These are phyloP conservation scores for Tolmerus cingulatus DNA, from an alignment of 2,888 invertebrate genomes.

Conservation along the genomic window DNA sequence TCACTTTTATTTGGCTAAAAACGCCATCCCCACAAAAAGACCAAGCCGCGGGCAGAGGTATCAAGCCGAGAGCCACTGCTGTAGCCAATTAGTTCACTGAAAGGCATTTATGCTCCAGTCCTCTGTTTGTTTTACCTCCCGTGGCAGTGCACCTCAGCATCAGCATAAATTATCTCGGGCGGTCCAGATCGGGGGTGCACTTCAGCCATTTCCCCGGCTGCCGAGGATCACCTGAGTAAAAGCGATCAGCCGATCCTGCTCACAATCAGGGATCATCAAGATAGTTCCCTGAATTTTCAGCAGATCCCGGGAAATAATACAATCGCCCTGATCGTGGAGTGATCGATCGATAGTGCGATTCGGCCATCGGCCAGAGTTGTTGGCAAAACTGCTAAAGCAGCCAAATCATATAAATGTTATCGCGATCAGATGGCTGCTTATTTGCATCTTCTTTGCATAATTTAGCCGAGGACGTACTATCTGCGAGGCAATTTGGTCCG, in stretches of 20 bases:
- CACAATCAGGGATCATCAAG: not conserved
- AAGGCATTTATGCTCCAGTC: not conserved
- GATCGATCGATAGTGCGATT: slow-evolving; percentile 5
- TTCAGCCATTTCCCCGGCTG: slow-evolving; percentile 9
- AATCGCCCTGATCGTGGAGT: slow-evolving; percentile 14
- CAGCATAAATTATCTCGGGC: slow-evolving; percentile 47
- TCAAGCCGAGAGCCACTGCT: slow-evolving; percentile 33
- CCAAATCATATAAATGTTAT: slow-evolving; percentile 49
- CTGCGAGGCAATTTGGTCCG: not conserved
- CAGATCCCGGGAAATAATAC: not conserved
- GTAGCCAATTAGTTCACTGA: slow-evolving; percentile 44
- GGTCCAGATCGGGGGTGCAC: slow-evolving; percentile 43
- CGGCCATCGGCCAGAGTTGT: slow-evolving; percentile 1
- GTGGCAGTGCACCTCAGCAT: slow-evolving; percentile 42
- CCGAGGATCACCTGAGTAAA: not conserved
- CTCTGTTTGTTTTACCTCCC: slow-evolving; percentile 41
- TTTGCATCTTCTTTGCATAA: slow-evolving; percentile 49
- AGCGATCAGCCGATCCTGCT: not conserved
- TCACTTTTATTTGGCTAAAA: slow-evolving; percentile 45
- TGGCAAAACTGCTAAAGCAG: slow-evolving; percentile 28
- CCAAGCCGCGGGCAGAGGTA: slow-evolving; percentile 23
- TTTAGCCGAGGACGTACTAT: slow-evolving; percentile 14
- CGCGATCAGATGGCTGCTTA: slow-evolving; percentile 47
- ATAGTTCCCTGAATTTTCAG: not conserved
- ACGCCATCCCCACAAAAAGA: slow-evolving; percentile 36